Conservation (phyloP, 2,888 invertebrate genomes). For the Mallateleia sp. region DNA sequence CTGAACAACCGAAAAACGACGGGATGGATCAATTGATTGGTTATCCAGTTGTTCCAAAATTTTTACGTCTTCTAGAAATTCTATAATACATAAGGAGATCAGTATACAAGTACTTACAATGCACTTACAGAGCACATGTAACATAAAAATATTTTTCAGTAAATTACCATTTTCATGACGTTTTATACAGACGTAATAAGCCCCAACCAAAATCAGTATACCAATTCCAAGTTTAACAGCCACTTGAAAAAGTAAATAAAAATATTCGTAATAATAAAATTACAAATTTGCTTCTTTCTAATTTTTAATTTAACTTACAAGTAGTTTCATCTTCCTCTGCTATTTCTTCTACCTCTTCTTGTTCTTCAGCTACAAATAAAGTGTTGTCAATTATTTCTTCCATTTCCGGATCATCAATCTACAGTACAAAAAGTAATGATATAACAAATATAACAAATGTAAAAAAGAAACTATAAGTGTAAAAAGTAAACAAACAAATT, state of each 20-base stretch:
- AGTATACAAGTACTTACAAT: too few species aligned
- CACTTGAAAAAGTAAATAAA: slow-evolving; percentile 92
- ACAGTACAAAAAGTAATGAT: slow-evolving; percentile 50
- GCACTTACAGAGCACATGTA: too few species aligned
- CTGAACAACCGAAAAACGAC: too few species aligned
- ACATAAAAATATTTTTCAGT: too few species aligned
- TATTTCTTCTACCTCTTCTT: slow-evolving; percentile 85
- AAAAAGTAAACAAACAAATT: slow-evolving; percentile 68
- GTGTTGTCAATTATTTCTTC: slow-evolving; percentile 86
- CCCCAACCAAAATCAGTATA: slow-evolving; percentile 95
- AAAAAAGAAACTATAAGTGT: neutral
- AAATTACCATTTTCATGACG: slow-evolving; percentile 94
- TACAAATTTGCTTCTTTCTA: slow-evolving; percentile 75
- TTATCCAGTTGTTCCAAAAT: slow-evolving; percentile 75
- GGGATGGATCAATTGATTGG: slow-evolving; percentile 87
- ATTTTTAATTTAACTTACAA: slow-evolving; percentile 53
- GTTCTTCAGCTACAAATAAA: slow-evolving; percentile 86
- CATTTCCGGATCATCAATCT: slow-evolving; percentile 82
- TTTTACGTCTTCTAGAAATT: slow-evolving; percentile 81
- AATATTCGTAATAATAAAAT: neutral
- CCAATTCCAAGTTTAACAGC: slow-evolving; percentile 96
- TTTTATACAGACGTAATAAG: slow-evolving; percentile 96
- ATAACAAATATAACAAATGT: slow-evolving; percentile 40
- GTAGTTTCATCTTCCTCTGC: slow-evolving; percentile 82
- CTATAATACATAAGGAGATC: slow-evolving; percentile 26